Evolutionary conservation across 2,888 invertebrate genomes (phyloP).

Genomic region (Lissonota sp.): DNA sequence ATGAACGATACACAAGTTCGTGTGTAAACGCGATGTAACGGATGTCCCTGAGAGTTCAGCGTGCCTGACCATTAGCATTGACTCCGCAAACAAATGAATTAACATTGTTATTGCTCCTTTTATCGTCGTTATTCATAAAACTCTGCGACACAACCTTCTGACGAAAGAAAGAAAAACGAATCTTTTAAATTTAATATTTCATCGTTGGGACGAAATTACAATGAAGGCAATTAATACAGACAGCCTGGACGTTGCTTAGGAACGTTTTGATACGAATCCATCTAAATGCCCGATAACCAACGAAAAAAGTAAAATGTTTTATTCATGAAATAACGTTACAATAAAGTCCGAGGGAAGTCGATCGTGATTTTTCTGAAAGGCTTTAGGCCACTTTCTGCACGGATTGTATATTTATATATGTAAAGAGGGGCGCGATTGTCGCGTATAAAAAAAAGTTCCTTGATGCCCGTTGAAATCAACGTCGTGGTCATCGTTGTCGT

Average conservation of each 20-base stretch:
- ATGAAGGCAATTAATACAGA: conserved; percentile 50
- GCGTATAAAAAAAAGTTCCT: conserved; percentile 31
- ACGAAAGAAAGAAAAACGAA: no score
- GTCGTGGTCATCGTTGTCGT: conserved; percentile 35
- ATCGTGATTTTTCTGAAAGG: conserved; percentile 38
- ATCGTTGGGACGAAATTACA: conserved; percentile 13
- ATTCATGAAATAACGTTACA: conserved; percentile 52
- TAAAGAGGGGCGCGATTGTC: conserved; percentile 23
- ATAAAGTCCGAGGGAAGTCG: conserved; percentile 34
- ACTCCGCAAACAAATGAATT: conserved; percentile 39
- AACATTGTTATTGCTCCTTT: conserved; percentile 16
- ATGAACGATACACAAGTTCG: conserved; percentile 45
- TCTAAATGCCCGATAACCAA: conserved; percentile 29
- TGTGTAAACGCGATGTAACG: conserved; percentile 65
- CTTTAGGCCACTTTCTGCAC: background rate
- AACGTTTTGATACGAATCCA: conserved; percentile 52
- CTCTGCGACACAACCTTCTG: background rate
- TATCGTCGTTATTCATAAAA: conserved; percentile 13
- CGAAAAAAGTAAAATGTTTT: conserved; percentile 30
- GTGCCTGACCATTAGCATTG: conserved; percentile 32
- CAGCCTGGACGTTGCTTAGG: conserved; percentile 42
- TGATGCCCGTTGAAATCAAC: conserved; percentile 48
- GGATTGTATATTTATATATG: conserved; percentile 4
- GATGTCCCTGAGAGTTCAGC: conserved; percentile 49
- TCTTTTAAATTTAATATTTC: background rate